Percentiles rank a stretch among this genome's conserved stretches.
Evolutionary conservation across 2,113 vertebrate genomes (phyloP).

Genomic region (Cyphomyrus plagiostoma): DNA sequence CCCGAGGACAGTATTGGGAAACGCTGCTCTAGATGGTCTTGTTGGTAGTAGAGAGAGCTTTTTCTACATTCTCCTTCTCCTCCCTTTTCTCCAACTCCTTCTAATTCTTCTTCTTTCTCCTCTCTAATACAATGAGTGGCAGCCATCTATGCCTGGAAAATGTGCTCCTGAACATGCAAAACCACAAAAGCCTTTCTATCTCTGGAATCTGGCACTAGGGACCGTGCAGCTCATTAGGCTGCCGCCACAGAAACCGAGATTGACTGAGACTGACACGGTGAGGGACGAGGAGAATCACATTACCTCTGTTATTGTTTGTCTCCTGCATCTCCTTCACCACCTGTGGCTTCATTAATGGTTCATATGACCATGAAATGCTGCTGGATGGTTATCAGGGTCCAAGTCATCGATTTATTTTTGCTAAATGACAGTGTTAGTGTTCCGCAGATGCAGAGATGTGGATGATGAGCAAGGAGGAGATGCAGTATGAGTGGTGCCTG

Average conservation of each 20-base stretch:
- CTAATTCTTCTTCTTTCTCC: neutral
- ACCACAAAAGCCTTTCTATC: constrained; percentile 12
- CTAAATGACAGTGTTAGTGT: neutral
- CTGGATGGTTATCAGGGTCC: neutral
- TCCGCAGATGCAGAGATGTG: neutral
- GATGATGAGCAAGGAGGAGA: neutral
- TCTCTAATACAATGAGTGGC: neutral
- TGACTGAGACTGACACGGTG: neutral
- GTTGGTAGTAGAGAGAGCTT: neutral
- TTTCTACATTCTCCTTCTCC: neutral
- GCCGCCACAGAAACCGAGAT: neutral
- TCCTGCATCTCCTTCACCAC: neutral
- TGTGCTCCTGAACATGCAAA: neutral
- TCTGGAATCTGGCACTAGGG: neutral
- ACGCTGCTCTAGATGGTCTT: neutral
- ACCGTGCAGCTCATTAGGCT: neutral
- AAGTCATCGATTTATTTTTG: neutral
- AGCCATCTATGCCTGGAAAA: neutral
- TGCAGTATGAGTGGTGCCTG: neutral
- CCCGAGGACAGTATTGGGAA: neutral
- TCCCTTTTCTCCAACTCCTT: neutral
- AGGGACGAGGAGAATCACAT: neutral
- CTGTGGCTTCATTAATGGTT: neutral
- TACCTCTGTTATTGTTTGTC: neutral
- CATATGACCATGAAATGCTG: neutral